These are phyloP conservation scores for Rhizomys pruinosus DNA, from an alignment of 2,113 vertebrate species.

Conservation along the genomic window DNA sequence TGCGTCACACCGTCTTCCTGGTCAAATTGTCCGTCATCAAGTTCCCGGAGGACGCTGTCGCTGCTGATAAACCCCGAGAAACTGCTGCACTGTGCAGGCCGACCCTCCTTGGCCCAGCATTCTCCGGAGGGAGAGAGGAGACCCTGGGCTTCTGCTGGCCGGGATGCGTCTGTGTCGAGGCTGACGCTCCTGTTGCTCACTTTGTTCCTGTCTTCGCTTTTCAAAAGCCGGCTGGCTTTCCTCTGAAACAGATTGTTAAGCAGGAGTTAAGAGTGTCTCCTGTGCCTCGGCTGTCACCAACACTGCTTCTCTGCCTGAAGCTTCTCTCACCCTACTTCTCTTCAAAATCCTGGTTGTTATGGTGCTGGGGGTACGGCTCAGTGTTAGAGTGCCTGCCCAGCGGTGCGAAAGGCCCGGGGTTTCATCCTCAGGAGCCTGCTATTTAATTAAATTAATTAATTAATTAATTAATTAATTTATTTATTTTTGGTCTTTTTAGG, in stretches of 20 bases:
- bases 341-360: not conserved
- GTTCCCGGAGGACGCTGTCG: constrained; percentile 89
- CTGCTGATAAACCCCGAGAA: constrained; percentile 90
- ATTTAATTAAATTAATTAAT: too few relatives aligned
- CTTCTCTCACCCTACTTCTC: not conserved
- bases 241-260: constrained; percentile 83
- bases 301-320: not conserved
- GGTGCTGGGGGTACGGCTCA: too few relatives aligned
- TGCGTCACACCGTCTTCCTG: constrained; percentile 96
- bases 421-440: not conserved
- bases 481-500: too few relatives aligned
- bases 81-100: constrained; percentile 76
- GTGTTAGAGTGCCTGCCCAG: too few relatives aligned
- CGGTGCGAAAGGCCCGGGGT: too few relatives aligned
- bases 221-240: constrained; percentile 78
- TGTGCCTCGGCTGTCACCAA: not conserved
- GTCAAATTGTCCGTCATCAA: constrained; percentile 94
- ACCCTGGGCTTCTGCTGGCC: constrained; percentile 63
- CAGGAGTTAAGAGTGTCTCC: not conserved
- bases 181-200: constrained; percentile 79
- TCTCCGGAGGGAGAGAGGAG: constrained; percentile 68
- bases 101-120: constrained; percentile 79
- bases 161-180: constrained; percentile 72
- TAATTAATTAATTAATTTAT: too few relatives aligned
- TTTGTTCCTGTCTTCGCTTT: constrained; percentile 81